phyloP scores from a whole-genome alignment of 2,888 invertebrate genomes.

The Polydrusus cervinus region DNA sequence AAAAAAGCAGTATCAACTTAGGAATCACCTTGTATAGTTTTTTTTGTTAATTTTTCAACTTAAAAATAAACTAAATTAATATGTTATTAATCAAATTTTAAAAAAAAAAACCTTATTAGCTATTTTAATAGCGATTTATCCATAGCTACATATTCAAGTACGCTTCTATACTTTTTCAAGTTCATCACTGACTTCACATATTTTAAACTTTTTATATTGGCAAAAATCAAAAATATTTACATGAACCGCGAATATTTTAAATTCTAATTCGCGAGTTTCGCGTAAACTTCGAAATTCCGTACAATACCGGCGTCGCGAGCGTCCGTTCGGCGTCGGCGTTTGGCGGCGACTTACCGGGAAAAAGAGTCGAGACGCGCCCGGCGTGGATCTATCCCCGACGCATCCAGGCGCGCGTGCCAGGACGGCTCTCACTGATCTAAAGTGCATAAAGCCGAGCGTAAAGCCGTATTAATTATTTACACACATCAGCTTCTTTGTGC shows the following conservation, averaged over 20 bases:
- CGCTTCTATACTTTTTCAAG: background rate
- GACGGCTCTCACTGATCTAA: conserved; percentile 31
- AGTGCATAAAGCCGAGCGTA: conserved; percentile 42
- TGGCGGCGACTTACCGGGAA: conserved; percentile 47
- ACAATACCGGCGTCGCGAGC: background rate
- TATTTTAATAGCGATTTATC: conserved; percentile 6
- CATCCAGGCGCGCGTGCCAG: conserved; percentile 50
- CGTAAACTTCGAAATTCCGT: conserved; percentile 15
- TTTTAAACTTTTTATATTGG: background rate
- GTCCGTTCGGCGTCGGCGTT: conserved; percentile 46
- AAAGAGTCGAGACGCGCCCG: conserved; percentile 30
- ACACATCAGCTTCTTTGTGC: conserved; percentile 85
- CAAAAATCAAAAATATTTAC: conserved; percentile 16
- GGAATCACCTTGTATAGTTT: too few relatives aligned
- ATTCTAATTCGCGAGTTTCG: conserved; percentile 12
- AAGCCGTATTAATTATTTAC: conserved; percentile 89
- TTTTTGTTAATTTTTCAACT: too few relatives aligned
- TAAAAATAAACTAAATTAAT: too few relatives aligned
- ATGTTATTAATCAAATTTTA: too few relatives aligned
- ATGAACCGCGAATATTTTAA: conserved; percentile 12
- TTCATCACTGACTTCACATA: background rate
- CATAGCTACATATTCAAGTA: conserved; percentile 3
- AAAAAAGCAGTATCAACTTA: too few relatives aligned
- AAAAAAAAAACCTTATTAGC: background rate
- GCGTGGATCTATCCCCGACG: conserved; percentile 30